phyloP scores from a whole-genome alignment of 2,888 invertebrate genomes.

The Tipula unca region DNA sequence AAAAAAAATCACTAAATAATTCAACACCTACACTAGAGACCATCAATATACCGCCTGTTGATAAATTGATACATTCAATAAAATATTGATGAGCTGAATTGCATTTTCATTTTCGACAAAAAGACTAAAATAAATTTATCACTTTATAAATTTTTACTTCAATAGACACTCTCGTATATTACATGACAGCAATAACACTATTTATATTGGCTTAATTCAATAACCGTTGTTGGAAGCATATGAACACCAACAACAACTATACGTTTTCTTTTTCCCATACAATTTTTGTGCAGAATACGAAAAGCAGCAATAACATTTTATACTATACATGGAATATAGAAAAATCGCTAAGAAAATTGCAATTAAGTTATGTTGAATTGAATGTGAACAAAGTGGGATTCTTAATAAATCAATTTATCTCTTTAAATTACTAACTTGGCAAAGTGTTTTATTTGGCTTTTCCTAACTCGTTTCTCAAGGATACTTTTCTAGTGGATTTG shows the following conservation, averaged over 20 bases:
- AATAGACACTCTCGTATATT: neutral
- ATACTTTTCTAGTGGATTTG: neutral
- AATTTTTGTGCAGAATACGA: neutral
- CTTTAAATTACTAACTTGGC: neutral
- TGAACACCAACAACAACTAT: neutral
- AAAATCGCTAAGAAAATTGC: neutral
- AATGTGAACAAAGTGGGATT: neutral
- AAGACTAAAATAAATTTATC: conserved; percentile 3
- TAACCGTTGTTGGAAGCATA: conserved; percentile 14
- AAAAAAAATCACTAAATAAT: neutral
- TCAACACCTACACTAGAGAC: neutral
- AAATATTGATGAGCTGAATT: conserved; percentile 14
- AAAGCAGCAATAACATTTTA: neutral
- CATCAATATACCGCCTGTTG: neutral
- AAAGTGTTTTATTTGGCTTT: neutral
- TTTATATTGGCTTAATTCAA: conserved; percentile 8
- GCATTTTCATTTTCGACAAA: neutral
- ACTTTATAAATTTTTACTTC: neutral
- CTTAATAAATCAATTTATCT: neutral
- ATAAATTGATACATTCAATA: conserved; percentile 8
- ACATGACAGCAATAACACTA: neutral
- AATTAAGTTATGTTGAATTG: neutral
- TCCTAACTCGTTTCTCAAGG: neutral
- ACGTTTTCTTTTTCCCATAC: neutral
- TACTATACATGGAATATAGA: no score